Evolutionary conservation across 2,888 invertebrate species (phyloP), one percentile per base, ranked within the genome.

Genomic region (Conistra vaccinii): DNA sequence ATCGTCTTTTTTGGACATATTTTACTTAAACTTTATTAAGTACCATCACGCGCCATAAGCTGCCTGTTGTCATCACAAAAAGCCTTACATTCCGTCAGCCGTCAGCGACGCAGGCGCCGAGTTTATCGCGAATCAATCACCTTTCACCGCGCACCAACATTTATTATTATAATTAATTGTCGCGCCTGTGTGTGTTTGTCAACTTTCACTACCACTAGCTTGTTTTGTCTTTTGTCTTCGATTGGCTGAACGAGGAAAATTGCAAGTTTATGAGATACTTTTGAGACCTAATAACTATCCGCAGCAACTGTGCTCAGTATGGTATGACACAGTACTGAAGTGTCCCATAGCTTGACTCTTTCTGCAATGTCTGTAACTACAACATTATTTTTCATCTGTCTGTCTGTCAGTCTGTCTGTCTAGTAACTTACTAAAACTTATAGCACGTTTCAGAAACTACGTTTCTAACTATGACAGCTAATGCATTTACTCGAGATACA

Each of bases 161-260:
- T 82, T 88, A 89, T 88, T 89, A 88, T 86, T 85, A 85, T 88
- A 88, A 89, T 88, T 89, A 88, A 89, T 88, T 87, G 89, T 87
- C 86, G 78, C 80, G 58, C 67, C 10, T 61, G 72, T 69, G 62
- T 53, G 61, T 70, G 70, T n/a, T n/a, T 77, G 73, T 73, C 73
- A 67, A 83, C 88, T 86, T 80, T 85, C 87, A 85, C 85, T 80
- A 26, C 39, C 68, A 69, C 32, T n/a, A n/a, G 61, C 78, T 76
- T 78, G 69, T 86, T 75, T 74, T 69, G 60, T 53, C 71, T 84
- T 80, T 81, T 72, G 67, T 70, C 62, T 68, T 55, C 26, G 76
- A 76, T 76, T 32, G 29, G 10, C 17, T 60, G 63, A 53, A 67
- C 39, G 60, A 39, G 29, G 42, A 62, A 73, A 60, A 48, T 39